Base-by-base conservation (phyloP, 1,140 invertebrate species). In the Zaprionus tsacasi region DNA sequence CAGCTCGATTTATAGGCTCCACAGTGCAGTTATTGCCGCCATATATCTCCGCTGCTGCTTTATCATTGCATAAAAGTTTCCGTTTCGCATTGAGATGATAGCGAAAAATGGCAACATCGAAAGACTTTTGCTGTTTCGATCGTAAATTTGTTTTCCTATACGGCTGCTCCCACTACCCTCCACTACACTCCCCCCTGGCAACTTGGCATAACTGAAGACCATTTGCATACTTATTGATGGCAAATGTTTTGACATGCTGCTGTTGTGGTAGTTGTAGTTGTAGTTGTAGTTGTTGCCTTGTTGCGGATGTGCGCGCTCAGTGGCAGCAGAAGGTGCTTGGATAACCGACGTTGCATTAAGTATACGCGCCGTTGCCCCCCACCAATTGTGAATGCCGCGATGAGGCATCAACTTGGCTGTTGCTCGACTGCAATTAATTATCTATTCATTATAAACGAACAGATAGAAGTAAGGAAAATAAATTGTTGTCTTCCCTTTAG, bases 181-280 rank as follows among this genome's bases (percentile, higher is more conserved):
- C n/a, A n/a, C 38, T 2, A 0, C 38, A n/a, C 6, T 0, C 2
- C 10, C 33, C 7, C 7, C 45, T 54, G 55, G 60, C 11, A 3
- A 30, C 43, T 52, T 66, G 7, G 64, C 78, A 78, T 78, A 78
- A 71, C 71, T 77, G 82, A 68, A 88, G 75, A 81, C 57, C 85
- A 85, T 88, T 88, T 88, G 85, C 85, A 88, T 88, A 85, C 45
- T 72, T 74, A 64, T 76, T 79, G 82, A 83, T 81, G 81, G 78
- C 85, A 83, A 88, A 87, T 88, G 73, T 76, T 88, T 85, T 88
- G 83, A 67, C 78, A 76, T 79, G 43, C 15, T 21, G 21, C 15
- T 71, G 68, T 64, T 72, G 73, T 64, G 57, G 38, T 66, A 40
- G 43, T 36, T 36, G 56, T 35, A 27, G 43, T 35, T 35, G 25